Base-by-base conservation (phyloP, 2,797 vertebrate species). In the Adelosebastes latens region DNA sequence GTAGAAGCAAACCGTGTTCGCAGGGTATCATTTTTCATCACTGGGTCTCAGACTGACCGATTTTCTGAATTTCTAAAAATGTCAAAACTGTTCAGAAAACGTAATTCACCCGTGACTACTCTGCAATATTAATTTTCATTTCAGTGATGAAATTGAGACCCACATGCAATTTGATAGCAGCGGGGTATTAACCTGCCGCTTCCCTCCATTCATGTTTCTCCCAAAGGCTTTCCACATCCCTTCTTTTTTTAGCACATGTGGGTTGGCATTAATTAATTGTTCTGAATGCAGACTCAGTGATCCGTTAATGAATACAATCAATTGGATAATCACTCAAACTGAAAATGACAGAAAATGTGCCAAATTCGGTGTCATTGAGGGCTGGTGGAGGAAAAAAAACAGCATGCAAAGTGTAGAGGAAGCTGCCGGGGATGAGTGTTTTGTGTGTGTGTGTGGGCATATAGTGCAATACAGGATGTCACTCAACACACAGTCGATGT, bases 281-380 rank as follows among this genome's bases (percentile, higher is more conserved):
- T 80, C 16, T 42, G 12, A 69, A 66, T 66, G 58, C 52, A 63
- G 20, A 32, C 46, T 66, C 10, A 18, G 8, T 60, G 20, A 68
- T 60, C 3, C 3, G 32, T 46, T 61, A 65, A 87, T 85, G 27
- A 80, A 52, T 79, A 16, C n/a, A 78, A 32, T 65, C 49, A 66
- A 86, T 84, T 71, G 70, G 80, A 66, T 75, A 34, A 77, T 68
- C 58, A 25, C 53, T 71, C 42, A n/a, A 31, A 62, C 67, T 82
- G 71, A 79, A 70, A 72, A 66, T 62, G 22, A 76, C 16, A 25
- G 27, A 34, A 36, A 52, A 75, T 67, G n/a, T 34, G 56, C 6
- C 10, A 49, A 6, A 62, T 62, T 22, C 13, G 52, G 59, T 69
- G 59, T 46, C 56, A 67, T 1, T 49, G 60, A 75, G 39, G 25